Evolutionary conservation across 2,797 vertebrate genomes (phyloP).

Genomic region (Etheostoma nigrum): DNA sequence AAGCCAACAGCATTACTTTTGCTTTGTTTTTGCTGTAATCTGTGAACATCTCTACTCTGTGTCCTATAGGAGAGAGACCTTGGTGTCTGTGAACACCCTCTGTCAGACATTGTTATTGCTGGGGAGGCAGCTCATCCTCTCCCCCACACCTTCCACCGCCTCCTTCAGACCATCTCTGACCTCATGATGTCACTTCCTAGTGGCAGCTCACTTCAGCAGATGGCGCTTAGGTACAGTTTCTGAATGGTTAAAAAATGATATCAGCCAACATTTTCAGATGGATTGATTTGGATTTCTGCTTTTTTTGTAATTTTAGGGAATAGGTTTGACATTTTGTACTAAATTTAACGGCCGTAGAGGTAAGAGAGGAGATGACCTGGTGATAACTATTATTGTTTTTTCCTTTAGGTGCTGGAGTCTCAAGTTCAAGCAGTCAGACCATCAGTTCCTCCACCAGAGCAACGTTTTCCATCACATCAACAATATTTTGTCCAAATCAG

Average conservation of each 20-base stretch:
- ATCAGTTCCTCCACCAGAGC: constrained; percentile 99
- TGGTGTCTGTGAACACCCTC: constrained; percentile 96
- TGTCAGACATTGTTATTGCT: constrained; percentile 98
- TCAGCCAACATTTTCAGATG: neutral
- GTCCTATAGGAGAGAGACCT: constrained; percentile 92
- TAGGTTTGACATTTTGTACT: neutral
- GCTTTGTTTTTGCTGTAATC: neutral
- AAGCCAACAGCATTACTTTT: neutral
- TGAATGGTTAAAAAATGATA: neutral
- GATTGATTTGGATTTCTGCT: neutral
- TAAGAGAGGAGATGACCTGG: neutral
- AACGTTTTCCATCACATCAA: constrained; percentile 99
- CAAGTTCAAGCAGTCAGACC: constrained; percentile 99
- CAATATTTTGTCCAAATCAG: constrained; percentile 99
- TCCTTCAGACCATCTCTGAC: constrained; percentile 99
- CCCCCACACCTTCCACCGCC: constrained; percentile 97
- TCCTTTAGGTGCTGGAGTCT: constrained; percentile 96
- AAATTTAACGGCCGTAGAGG: neutral
- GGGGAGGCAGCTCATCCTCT: constrained; percentile 98
- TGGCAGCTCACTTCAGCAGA: constrained; percentile 97
- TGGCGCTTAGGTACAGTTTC: constrained; percentile 92
- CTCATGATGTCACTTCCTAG: constrained; percentile 99
- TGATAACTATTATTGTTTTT: neutral
- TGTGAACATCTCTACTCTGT: neutral
- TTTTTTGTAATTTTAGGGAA: neutral